These are phyloP conservation scores for Nycticryphes semicollaris DNA, from an alignment of 2,113 vertebrate species.

Conservation along the genomic window DNA sequence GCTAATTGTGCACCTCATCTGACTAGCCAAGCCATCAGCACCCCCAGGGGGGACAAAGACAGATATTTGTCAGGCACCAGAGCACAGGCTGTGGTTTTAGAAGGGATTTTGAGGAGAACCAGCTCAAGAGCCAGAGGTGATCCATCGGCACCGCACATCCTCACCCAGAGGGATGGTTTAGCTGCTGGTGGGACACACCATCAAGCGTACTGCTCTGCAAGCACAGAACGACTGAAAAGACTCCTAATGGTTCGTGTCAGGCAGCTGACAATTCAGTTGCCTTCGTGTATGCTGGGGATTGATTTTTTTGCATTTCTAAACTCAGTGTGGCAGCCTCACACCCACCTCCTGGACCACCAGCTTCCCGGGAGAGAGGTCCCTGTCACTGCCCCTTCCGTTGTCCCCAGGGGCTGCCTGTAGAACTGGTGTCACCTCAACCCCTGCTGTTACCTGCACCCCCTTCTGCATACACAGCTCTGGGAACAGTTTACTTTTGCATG, in stretches of 20 bases:
- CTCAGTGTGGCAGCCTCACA: background rate
- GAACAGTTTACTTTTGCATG: background rate
- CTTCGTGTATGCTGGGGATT: background rate
- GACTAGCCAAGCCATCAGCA: background rate
- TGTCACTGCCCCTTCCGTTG: background rate
- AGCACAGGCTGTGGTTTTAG: background rate
- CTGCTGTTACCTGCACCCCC: background rate
- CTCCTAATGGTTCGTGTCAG: background rate
- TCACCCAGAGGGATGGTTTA: background rate
- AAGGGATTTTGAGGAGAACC: background rate
- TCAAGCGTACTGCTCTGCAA: background rate
- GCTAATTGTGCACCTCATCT: background rate
- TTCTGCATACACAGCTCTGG: background rate
- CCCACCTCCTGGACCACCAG: background rate
- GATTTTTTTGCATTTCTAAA: background rate
- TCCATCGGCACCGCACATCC: background rate
- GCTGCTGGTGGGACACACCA: background rate
- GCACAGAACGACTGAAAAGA: background rate
- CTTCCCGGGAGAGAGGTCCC: background rate
- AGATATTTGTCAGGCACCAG: background rate
- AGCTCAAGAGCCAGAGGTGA: background rate
- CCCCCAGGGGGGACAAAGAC: background rate
- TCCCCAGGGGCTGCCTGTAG: background rate
- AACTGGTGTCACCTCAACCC: background rate
- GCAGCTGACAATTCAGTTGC: background rate